Evolutionary conservation across 2,113 vertebrate genomes (phyloP), one percentile per base, ranked within the genome.

Genomic region (Ornithorhynchus anatinus): DNA sequence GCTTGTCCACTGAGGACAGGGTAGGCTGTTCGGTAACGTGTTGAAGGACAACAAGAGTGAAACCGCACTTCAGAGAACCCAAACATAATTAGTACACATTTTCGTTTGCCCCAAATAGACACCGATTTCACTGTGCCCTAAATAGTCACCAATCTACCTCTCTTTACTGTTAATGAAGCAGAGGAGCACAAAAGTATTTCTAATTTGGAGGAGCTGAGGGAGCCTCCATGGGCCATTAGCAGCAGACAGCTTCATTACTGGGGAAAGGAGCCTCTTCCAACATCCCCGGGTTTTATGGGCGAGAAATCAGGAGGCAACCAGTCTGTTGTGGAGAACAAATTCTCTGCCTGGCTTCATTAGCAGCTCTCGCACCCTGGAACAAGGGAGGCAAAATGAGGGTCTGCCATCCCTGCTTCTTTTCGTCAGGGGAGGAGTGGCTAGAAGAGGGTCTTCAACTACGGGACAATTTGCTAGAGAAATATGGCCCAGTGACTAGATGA

Each of bases 61-160:
- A 88, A 88, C 68, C 73, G 88, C 69, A 60, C 72, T 78, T 53
- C 59, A 85, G 88, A 87, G 61, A 84, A 82, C 79, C 89, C 84
- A 88, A 72, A 76, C 79, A 92, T 89, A 90, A 91, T 93, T 93
- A 92, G 87, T 81, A 91, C 78, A n/a, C 72, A 62, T 92, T 92
- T 94, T 90, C 72, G n/a, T 84, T 89, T 91, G 91, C 89, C 89
- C 92, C 93, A 92, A 93, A 94, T 91, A 94, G 91, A 89, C 93
- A 92, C 84, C 45, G 77, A 89, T 90, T 90, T 89, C 90, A 87
- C 86, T 32, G 72, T 92, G 93, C 90, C 92, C 91, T 92, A 94
- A 92, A 93, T 94, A 93, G 92, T 87, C 91, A 92, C 92, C 92
- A 93, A 90, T 93, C 91, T 91, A 89, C 89, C 88, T 89, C 89